Base-by-base conservation (phyloP, 2,797 vertebrate species). In the Betta splendens region DNA sequence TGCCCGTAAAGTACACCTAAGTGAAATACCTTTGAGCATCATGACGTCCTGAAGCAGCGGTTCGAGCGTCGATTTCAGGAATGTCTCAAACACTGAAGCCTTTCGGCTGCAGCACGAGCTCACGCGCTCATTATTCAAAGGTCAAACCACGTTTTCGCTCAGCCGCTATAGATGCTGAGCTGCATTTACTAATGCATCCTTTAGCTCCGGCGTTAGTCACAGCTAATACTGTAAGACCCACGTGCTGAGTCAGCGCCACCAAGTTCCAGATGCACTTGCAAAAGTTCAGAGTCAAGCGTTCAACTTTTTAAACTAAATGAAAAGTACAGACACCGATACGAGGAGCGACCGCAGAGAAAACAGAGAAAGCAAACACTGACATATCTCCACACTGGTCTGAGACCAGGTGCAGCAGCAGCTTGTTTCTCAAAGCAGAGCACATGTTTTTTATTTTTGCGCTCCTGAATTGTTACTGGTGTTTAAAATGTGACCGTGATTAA, bases 391-490 rank as follows among this genome's bases (percentile, higher is more conserved):
- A 35, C 18, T 3, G 17, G 5, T 18, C 32, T 15, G 17, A 37
- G 56, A 15, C 2, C 64, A 86, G 79, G 57, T 86, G 84, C 58
- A 72, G 20, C 39, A 42, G 28, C 61, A 62, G 75, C 53, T 78
- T 57, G 31, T 56, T 85, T 89, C 83, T 61, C 78, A 81, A 17
- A 72, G 76, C 43, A n/a, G n/a, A n/a, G n/a, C n/a, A n/a, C n/a
- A n/a, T n/a, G n/a, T n/a, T n/a, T n/a, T n/a, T n/a, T n/a, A n/a
- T n/a, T n/a, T 64, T 55, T 63, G 7, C 75, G 15, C 4, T 15
- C 7, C 13, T 33, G 31, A 15, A 5, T 9, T 9, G 28, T 58
- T 53, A 60, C 43, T 52, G 7, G 33, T 49, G 1, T n/a, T n/a
- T n/a, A n/a, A n/a, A n/a, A n/a, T n/a, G n/a, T n/a, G 5, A 9